phyloP scores from a whole-genome alignment of 2,888 invertebrate species.

The Orthosia gothica region DNA sequence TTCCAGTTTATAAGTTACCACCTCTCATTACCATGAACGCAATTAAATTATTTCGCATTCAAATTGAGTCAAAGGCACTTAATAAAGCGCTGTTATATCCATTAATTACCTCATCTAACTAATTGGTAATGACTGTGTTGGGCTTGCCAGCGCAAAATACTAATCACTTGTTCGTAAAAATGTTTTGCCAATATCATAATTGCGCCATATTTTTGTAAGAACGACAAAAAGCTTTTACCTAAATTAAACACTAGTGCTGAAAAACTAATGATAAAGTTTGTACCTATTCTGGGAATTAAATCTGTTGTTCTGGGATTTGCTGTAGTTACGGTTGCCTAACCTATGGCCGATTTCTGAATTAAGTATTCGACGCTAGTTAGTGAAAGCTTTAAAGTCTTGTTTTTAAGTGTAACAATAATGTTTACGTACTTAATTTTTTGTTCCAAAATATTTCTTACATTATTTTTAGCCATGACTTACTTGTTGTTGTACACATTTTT shows the following conservation, averaged over 20 bases:
- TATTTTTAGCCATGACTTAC: too few species aligned
- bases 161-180: too few species aligned
- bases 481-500: too few species aligned
- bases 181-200: too few species aligned
- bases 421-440: neutral
- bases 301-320: neutral
- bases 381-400: neutral
- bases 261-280: conserved; percentile 20
- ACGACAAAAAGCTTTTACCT: too few species aligned
- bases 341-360: too few species aligned
- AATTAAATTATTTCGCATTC: conserved; percentile 33
- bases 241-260: conserved; percentile 37
- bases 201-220: too few species aligned
- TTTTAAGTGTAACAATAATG: neutral
- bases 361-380: too few species aligned
- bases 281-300: conserved; percentile 2
- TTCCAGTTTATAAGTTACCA: too few species aligned
- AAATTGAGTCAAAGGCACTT: conserved; percentile 46
- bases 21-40: neutral
- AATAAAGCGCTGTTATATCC: conserved; percentile 33
- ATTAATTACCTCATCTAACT: conserved; percentile 50
- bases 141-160: conserved; percentile 51
- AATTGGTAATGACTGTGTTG: conserved; percentile 33
- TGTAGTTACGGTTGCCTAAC: neutral
- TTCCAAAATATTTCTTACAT: neutral